Conservation (phyloP, 2,113 vertebrate species). For the Catharus minimus region DNA sequence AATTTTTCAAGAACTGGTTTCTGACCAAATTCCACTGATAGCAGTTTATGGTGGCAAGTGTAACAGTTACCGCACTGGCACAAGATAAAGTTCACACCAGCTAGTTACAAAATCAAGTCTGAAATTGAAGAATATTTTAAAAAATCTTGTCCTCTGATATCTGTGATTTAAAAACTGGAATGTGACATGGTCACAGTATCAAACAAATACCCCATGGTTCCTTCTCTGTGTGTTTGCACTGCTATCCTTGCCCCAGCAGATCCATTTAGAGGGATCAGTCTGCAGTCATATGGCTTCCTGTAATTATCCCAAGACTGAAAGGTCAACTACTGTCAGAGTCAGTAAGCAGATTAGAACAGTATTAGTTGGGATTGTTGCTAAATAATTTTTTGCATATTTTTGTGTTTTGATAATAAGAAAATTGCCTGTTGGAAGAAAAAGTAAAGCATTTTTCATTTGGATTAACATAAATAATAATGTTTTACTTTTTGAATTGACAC, state of each 20-base stretch:
- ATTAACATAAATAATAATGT: not conserved
- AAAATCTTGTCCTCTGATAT: not conserved
- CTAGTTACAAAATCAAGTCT: not conserved
- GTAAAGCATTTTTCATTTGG: not conserved
- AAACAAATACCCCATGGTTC: not conserved
- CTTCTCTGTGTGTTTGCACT: not conserved
- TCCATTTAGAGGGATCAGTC: not conserved
- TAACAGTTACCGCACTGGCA: not conserved
- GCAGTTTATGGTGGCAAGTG: not conserved
- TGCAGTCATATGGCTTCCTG: not conserved
- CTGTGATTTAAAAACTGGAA: not conserved
- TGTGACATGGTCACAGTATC: accelerated
- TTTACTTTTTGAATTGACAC: not conserved
- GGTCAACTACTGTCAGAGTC: not conserved
- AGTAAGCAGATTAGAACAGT: not conserved
- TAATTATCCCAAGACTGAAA: not conserved
- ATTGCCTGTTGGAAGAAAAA: not conserved
- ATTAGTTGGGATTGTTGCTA: not conserved
- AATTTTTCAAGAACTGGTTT: not conserved
- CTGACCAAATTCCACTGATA: not conserved
- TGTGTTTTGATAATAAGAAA: not conserved
- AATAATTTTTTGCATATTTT: not conserved
- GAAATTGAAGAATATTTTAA: not conserved
- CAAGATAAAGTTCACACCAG: not conserved
- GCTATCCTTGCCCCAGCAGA: not conserved